Evolutionary conservation across 2,888 invertebrate genomes (phyloP).

Genomic region (Ypsolopha scabrella): DNA sequence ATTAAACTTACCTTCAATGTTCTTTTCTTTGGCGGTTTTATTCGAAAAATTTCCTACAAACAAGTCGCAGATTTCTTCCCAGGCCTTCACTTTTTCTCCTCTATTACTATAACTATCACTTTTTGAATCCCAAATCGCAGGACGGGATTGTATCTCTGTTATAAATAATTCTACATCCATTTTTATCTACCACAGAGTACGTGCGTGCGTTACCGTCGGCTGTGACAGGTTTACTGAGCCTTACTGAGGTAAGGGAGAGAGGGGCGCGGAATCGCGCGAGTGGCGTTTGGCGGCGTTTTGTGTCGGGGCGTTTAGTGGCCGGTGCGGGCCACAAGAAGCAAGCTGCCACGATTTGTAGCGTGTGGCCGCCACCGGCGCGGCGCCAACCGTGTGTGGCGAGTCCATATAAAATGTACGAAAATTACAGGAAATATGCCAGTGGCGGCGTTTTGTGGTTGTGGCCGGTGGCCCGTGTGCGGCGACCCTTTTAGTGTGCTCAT

Average conservation of each 20-base stretch:
- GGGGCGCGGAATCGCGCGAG: conserved; percentile 9
- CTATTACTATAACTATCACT: conserved; percentile 16
- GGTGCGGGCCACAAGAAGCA: not conserved
- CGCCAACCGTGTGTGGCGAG: too few relatives aligned
- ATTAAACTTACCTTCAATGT: conserved; percentile 17
- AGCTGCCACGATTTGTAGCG: conserved; percentile 3
- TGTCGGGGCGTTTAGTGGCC: not conserved
- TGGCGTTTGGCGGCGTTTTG: conserved; percentile 7
- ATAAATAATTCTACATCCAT: conserved; percentile 14
- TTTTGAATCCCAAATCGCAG: conserved; percentile 18
- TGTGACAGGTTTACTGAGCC: too few relatives aligned
- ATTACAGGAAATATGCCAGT: conserved; percentile 14
- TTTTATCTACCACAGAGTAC: conserved; percentile 10
- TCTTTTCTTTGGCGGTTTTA: conserved; percentile 17
- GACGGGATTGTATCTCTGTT: conserved; percentile 16
- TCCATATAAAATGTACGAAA: too few relatives aligned
- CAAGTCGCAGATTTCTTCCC: conserved; percentile 17
- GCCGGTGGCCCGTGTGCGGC: conserved; percentile 14
- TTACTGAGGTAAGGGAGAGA: conserved; percentile 7
- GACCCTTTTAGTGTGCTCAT: too few relatives aligned
- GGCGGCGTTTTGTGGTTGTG: conserved; percentile 16
- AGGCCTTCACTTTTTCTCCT: conserved; percentile 16
- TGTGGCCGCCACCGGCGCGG: conserved; percentile 4
- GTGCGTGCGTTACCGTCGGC: conserved; percentile 14
- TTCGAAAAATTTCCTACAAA: conserved; percentile 14